A percentile compares a stretch with the other conserved stretches of the same genome.
Evolutionary conservation across 2,888 invertebrate genomes (phyloP).

Genomic region (Epistrophella euchroma): DNA sequence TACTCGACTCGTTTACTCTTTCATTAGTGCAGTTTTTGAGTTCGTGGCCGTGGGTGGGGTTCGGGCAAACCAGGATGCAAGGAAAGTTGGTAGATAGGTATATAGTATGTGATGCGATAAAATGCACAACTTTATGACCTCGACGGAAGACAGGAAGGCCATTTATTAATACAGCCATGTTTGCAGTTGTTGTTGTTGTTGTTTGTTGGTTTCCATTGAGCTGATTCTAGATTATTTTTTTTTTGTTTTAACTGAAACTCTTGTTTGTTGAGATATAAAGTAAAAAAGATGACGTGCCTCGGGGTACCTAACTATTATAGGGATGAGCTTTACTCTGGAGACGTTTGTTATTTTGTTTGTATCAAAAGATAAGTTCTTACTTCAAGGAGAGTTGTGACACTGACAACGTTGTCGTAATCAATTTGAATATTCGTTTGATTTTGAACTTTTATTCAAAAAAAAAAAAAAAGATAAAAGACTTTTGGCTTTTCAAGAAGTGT

Average conservation of each 20-base stretch:
- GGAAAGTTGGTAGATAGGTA: conserved; percentile 55
- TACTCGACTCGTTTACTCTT: conserved; percentile 33
- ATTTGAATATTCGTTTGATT: conserved; percentile 31
- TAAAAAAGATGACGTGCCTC: conserved; percentile 9
- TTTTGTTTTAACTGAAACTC: background rate
- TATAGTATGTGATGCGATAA: conserved; percentile 64
- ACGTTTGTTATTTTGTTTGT: background rate
- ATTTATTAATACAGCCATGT: conserved; percentile 69
- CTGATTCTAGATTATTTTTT: conserved; percentile 16
- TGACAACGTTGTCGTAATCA: conserved; percentile 13
- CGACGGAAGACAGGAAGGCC: conserved; percentile 58
- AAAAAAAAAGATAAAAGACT: background rate
- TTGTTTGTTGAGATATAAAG: conserved; percentile 13
- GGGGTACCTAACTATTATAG: background rate
- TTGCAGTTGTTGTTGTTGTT: conserved; percentile 18
- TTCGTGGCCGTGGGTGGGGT: background rate
- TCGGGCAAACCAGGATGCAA: background rate
- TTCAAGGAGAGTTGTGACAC: conserved; percentile 25
- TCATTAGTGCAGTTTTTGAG: conserved; percentile 53
- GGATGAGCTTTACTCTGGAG: conserved; percentile 18
- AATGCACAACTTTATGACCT: conserved; percentile 70
- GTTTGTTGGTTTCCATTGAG: conserved; percentile 37
- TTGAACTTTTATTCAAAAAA: background rate
- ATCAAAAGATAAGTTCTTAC: background rate
- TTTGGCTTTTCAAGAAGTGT: background rate